Percentiles rank a stretch among this genome's conserved stretches.
These are phyloP conservation scores for Drosophila suzukii DNA, from an alignment of 1,140 invertebrate genomes.

Conservation along the genomic window DNA sequence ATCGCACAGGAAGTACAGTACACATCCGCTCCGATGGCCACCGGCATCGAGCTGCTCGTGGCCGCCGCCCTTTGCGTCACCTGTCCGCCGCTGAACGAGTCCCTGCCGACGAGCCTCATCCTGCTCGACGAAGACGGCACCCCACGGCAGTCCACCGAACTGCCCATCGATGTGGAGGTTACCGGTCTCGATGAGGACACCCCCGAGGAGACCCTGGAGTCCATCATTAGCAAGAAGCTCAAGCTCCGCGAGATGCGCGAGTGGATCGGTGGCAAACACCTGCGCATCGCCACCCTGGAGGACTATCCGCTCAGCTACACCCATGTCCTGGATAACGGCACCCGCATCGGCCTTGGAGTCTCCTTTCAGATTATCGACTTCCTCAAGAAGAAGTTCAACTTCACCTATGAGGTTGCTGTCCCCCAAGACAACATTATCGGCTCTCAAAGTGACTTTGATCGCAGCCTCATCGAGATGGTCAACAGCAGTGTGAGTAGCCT, in stretches of 20 bases:
- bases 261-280: slow-evolving; percentile 76
- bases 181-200: slow-evolving; percentile 38
- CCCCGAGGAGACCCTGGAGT: slow-evolving; percentile 56
- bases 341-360: slow-evolving; percentile 87
- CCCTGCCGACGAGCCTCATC: slow-evolving; percentile 49
- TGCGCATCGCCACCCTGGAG: slow-evolving; percentile 84
- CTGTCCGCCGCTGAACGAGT: slow-evolving; percentile 56
- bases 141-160: slow-evolving; percentile 25
- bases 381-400: slow-evolving; percentile 88
- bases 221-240: slow-evolving; percentile 48
- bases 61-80: slow-evolving; percentile 63
- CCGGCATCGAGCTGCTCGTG: slow-evolving; percentile 73
- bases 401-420: slow-evolving; percentile 88
- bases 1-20: slow-evolving; percentile 6
- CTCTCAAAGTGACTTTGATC: slow-evolving; percentile 85
- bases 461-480: slow-evolving; percentile 86
- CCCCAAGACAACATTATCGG: slow-evolving; percentile 86
- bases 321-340: slow-evolving; percentile 85
- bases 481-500: slow-evolving; percentile 70
- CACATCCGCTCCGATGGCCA: slow-evolving; percentile 48
- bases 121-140: slow-evolving; percentile 27
- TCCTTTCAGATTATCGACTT: slow-evolving; percentile 90
- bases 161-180: slow-evolving; percentile 32
- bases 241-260: slow-evolving; percentile 55
- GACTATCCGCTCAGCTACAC: slow-evolving; percentile 88